Percentiles rank a stretch among this genome's conserved stretches.
These are phyloP conservation scores for Ostrea denselamellosa DNA, from an alignment of 1,140 invertebrate species.

Conservation along the genomic window DNA sequence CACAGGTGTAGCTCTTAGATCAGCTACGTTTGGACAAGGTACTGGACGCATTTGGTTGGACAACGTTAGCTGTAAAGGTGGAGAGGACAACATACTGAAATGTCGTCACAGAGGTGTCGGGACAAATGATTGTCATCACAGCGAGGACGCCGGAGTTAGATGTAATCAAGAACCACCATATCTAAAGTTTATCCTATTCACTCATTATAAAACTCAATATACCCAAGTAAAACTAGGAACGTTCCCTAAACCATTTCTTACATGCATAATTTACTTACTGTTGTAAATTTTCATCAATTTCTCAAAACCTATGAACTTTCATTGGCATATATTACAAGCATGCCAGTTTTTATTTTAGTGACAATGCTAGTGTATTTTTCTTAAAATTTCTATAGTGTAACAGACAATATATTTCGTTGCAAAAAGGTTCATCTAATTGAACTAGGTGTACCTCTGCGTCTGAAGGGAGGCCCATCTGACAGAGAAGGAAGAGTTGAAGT, in stretches of 20 bases:
- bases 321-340: not conserved
- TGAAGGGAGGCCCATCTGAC: conserved; percentile 30
- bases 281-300: not conserved
- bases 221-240: not conserved
- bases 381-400: not conserved
- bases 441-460: conserved; percentile 29
- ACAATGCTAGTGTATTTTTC: not conserved
- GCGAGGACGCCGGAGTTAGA: conserved; percentile 47
- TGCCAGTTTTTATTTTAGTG: not conserved
- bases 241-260: not conserved
- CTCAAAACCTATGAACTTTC: not conserved
- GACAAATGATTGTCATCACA: conserved; percentile 42
- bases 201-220: not conserved
- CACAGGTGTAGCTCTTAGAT: not conserved
- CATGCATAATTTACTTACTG: not conserved
- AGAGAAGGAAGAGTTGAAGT: conserved; percentile 64
- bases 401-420: not conserved
- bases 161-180: conserved; percentile 12
- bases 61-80: conserved; percentile 41
- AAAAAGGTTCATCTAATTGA: not conserved
- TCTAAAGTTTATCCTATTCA: not conserved
- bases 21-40: conserved; percentile 3
- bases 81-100: conserved; percentile 29
- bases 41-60: conserved; percentile 42
- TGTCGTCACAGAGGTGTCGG: conserved; percentile 21